Base-by-base conservation (phyloP, 1,140 invertebrate genomes). In the Drosophila aff. region DNA sequence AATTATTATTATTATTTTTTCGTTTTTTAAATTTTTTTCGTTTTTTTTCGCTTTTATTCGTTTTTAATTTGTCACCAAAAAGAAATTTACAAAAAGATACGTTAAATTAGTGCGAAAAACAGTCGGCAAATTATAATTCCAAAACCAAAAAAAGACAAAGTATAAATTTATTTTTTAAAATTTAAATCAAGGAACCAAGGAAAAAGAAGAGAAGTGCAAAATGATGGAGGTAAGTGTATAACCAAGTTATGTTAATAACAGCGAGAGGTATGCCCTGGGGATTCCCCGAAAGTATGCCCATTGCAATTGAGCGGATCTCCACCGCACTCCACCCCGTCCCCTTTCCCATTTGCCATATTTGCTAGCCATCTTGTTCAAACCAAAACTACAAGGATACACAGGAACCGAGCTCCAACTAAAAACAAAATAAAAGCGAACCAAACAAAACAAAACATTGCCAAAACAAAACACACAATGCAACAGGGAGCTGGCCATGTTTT, bases 401-500 rank as follows among this genome's bases (percentile, higher is more conserved):
- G 43, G 61, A 55, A 36, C 74, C 55, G 59, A 69, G 75, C 46
- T 67, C 7, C 9, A 59, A 77, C 58, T 72, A 71, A 68, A 71
- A 71, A 76, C 72, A 79, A 47, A 79, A 52, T 28, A 50, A 50
- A 43, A 75, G 47, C 23, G 23, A 49, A 46, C 68, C 63, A 46
- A 80, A 85, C 62, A 58, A 64, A 82, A 55, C 58, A 63, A 73
- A 67, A 82, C 75, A 73, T 67, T 40, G 52, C 28, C 47, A 43
- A 55, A 60, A 44, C 53, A 73, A 57, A 66, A 61, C 79, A 71
- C 53, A 71, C 65, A 72, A 73, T 60, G 60, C 76, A 86, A 86
- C 82, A 87, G 49, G 82, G 74, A 82, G 52, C 53, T 64, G 62
- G 63, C 80, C 80, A 82, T 86, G 82, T 86, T 87, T 71, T 85